These are phyloP conservation scores for Pycnonotus jocosus DNA, from an alignment of 2,113 vertebrate genomes.

Conservation along the genomic window DNA sequence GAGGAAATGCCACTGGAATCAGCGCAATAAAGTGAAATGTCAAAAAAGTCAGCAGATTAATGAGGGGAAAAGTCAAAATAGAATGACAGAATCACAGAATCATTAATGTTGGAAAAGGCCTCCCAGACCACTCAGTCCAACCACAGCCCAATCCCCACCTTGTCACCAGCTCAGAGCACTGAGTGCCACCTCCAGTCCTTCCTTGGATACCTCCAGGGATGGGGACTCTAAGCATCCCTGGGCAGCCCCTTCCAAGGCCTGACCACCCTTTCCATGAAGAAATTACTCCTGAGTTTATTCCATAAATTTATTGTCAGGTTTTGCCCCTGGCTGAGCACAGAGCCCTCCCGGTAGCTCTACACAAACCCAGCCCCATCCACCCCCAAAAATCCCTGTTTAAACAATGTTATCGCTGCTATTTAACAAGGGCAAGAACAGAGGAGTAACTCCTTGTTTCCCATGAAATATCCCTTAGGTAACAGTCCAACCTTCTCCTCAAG, in stretches of 20 bases:
- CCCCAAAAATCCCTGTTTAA: neutral
- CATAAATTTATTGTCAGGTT: neutral
- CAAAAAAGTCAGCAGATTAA: neutral
- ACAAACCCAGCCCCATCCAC: neutral
- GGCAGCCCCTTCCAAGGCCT: neutral
- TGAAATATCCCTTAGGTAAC: neutral
- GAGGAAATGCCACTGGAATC: neutral
- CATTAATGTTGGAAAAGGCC: neutral
- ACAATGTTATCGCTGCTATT: neutral
- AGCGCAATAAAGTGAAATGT: neutral
- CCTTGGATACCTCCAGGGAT: neutral
- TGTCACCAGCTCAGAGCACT: neutral
- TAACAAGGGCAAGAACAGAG: neutral
- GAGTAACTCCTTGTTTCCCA: neutral
- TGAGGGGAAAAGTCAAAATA: neutral
- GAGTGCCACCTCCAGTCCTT: neutral
- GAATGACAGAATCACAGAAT: neutral
- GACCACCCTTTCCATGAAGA: neutral
- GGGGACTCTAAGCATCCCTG: neutral
- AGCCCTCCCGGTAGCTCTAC: rapidly evolving
- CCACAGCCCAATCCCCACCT: rapidly evolving
- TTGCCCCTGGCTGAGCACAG: rapidly evolving
- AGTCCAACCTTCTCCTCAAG: neutral
- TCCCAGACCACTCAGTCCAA: rapidly evolving
- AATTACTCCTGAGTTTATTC: neutral